These are phyloP conservation scores for Zaprionus davidi DNA, from an alignment of 1,140 invertebrate species.

Conservation along the genomic window DNA sequence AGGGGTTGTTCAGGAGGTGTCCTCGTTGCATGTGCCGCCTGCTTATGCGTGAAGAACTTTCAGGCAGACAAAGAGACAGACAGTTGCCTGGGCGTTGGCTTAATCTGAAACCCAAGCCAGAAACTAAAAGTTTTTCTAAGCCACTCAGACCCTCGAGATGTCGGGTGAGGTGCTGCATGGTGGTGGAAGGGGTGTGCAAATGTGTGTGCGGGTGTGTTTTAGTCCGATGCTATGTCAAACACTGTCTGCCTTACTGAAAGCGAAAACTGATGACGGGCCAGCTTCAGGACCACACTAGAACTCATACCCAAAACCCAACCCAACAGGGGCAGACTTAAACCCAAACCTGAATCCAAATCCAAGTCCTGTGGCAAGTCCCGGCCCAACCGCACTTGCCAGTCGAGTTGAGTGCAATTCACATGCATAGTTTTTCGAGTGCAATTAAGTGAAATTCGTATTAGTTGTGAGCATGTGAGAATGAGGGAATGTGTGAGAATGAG, in stretches of 20 bases:
- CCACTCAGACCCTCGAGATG: slow-evolving; percentile 49
- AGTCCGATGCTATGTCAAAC: slow-evolving; percentile 63
- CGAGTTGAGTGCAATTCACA: slow-evolving; percentile 75
- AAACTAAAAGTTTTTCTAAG: slow-evolving; percentile 62
- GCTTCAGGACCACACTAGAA: background rate
- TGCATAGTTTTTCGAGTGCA: slow-evolving; percentile 79
- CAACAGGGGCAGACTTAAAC: background rate
- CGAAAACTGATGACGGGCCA: slow-evolving; percentile 48
- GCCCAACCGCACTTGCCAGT: slow-evolving; percentile 53
- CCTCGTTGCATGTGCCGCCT: slow-evolving; percentile 29
- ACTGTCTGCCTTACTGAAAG: slow-evolving; percentile 61
- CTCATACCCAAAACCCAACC: background rate
- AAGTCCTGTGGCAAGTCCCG: slow-evolving; percentile 20
- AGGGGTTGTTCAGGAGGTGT: background rate
- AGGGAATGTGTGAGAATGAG: slow-evolving; percentile 4
- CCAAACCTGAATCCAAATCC: slow-evolving; percentile 2
- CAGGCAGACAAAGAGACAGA: slow-evolving; percentile 34
- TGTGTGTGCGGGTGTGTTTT: slow-evolving; percentile 6
- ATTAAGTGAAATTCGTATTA: slow-evolving; percentile 81
- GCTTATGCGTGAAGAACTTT: slow-evolving; percentile 68
- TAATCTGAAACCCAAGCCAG: slow-evolving; percentile 41
- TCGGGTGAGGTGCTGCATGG: slow-evolving; percentile 50
- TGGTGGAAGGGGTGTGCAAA: background rate
- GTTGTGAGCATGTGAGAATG: slow-evolving; percentile 43
- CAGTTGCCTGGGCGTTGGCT: slow-evolving; percentile 46